Percentiles rank a stretch among this genome's conserved stretches.
Evolutionary conservation across 2,888 invertebrate species (phyloP).

Genomic region (Stictocephala bisonia): DNA sequence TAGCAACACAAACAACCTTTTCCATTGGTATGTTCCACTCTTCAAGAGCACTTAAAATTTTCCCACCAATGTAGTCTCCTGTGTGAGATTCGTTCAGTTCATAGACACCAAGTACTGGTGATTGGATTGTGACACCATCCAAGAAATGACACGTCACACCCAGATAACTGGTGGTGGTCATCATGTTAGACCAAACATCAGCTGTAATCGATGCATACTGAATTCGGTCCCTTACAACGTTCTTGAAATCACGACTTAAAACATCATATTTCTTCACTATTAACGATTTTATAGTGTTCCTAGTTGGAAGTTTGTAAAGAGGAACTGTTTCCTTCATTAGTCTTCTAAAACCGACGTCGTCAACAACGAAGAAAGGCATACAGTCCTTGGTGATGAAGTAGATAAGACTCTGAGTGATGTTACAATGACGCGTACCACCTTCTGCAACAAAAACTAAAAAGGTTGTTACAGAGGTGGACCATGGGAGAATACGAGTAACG

Average conservation of each 20-base stretch:
- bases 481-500: too few relatives aligned
- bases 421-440: slow-evolving; percentile 5
- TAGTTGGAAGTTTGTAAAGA: slow-evolving; percentile 21
- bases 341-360: slow-evolving; percentile 1
- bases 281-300: slow-evolving; percentile 26
- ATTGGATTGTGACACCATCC: slow-evolving; percentile 8
- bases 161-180: slow-evolving; percentile 20
- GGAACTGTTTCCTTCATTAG: slow-evolving; percentile 20
- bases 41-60: not conserved
- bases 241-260: not conserved
- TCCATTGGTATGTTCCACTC: not conserved
- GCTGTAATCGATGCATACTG: slow-evolving; percentile 6
- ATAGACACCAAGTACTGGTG: slow-evolving; percentile 8
- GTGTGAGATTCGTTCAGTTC: slow-evolving; percentile 23
- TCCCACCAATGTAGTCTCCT: not conserved
- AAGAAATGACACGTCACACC: slow-evolving; percentile 23
- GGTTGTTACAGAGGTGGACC: not conserved
- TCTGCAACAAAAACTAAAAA: slow-evolving; percentile 4
- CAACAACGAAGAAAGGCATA: slow-evolving; percentile 11
- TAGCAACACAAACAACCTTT: not conserved
- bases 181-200: slow-evolving; percentile 30
- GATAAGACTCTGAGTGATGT: slow-evolving; percentile 2
- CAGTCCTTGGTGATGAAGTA: slow-evolving; percentile 1
- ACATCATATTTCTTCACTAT: slow-evolving; percentile 17
- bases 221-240: not conserved